A percentile compares a stretch with the other conserved stretches of the same genome.
phyloP scores from a whole-genome alignment of 2,888 invertebrate species.

The Lepidonotus clava region DNA sequence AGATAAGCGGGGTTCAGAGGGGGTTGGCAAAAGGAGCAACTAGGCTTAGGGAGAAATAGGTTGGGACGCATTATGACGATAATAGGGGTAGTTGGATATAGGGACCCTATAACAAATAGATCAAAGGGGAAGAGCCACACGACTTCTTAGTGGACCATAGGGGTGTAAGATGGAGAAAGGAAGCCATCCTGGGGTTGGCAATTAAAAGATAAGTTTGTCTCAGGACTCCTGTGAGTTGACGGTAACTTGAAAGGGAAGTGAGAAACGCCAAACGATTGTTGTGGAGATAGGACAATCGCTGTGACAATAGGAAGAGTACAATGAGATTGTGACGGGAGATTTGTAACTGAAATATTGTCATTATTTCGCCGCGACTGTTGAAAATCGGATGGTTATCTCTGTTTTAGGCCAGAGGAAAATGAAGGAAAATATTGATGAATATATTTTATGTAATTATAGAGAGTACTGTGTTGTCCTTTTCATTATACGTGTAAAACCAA shows the following conservation, averaged over 20 bases:
- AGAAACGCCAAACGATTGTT: conserved; percentile 3
- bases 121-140: conserved; percentile 1
- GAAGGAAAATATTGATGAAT: no score
- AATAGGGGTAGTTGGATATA: background rate
- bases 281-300: background rate
- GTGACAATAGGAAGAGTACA: no score
- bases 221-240: background rate
- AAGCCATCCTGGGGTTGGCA: background rate
- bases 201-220: conserved; percentile 1
- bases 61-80: background rate
- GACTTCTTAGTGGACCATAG: background rate
- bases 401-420: no score
- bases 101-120: background rate
- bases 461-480: no score
- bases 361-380: no score
- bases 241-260: background rate
- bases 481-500: no score
- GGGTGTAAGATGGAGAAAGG: background rate
- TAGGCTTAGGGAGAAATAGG: background rate
- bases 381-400: no score
- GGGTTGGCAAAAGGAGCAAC: background rate
- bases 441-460: no score
- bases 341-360: no score
- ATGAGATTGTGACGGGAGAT: no score
- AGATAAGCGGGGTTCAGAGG: background rate